phyloP scores from a whole-genome alignment of 1,140 invertebrate genomes.

The Aradophagus sp. region DNA sequence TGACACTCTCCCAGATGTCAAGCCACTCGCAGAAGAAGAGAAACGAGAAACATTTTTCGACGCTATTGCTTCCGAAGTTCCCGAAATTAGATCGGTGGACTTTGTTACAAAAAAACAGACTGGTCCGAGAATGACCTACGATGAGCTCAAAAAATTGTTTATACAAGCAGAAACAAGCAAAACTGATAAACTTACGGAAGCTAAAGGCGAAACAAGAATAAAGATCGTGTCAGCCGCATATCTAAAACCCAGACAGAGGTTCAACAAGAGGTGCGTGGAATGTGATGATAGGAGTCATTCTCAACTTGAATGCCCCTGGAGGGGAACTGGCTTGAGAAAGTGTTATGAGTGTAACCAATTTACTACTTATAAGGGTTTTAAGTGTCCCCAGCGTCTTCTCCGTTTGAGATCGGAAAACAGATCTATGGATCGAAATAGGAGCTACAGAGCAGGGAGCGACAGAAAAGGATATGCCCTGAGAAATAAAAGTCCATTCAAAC shows the following conservation, averaged over 20 bases:
- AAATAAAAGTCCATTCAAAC: no score
- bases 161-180: slow-evolving; percentile 2
- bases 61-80: background rate
- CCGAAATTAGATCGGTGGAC: slow-evolving; percentile 1
- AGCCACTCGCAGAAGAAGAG: slow-evolving; percentile 3
- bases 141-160: slow-evolving; percentile 1
- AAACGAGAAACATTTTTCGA: slow-evolving; percentile 5
- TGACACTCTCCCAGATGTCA: slow-evolving; percentile 4
- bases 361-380: background rate
- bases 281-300: background rate
- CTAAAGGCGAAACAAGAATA: no score
- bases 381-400: background rate
- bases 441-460: no score
- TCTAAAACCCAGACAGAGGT: background rate
- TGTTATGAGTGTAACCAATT: slow-evolving; percentile 6
- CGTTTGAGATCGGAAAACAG: background rate
- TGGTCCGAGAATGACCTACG: slow-evolving; percentile 1
- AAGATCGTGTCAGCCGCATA: background rate
- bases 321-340: background rate
- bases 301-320: background rate
- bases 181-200: background rate
- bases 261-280: background rate
- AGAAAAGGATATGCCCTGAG: no score
- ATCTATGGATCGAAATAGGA: no score
- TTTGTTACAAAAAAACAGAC: slow-evolving; percentile 3